Base-by-base conservation (phyloP, 2,113 vertebrate genomes). In the Coryphaenoides rupestris region DNA sequence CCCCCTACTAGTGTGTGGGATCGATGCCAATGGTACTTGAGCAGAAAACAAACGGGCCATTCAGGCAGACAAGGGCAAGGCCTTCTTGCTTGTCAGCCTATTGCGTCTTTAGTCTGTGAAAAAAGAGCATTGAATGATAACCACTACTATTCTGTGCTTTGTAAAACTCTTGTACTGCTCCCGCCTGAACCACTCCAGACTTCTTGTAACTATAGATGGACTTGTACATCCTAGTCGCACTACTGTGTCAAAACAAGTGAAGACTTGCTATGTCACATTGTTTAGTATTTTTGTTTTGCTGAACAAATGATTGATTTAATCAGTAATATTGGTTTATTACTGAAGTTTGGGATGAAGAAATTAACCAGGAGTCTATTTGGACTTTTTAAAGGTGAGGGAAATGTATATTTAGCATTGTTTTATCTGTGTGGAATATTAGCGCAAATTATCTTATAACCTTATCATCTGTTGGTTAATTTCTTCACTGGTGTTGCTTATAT, bases 41-140 rank as follows among this genome's bases (percentile, higher is more conserved):
- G 79, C 62, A 68, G 21, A 59, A n/a, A 88, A 89, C 86, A 88
- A 88, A 79, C 66, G 65, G 79, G 77, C 77, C 80, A 80, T 91
- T 90, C 70, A 89, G 22, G 3, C 65, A 2, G 10, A 80, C 74
- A 73, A 26, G 70, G n/a, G 16, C 72, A 67, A n/a, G 76, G 75
- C 69, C 83, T 75, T 70, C 55, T 24, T 73, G 78, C 74, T 73
- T 74, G 74, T 79, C 68, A 23, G 79, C 74, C 75, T 86, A 77
- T 65, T 80, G 76, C 77, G 75, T 76, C 74, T 74, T 76, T 75
- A 75, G 59, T 71, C 52, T 76, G 76, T 70, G 45, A 76, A 76
- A 62, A 75, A 40, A 77, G 73, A 65, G 70, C 65, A 17, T 50
- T 71, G 63, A 76, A 55, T 40, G 9, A 67, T 65, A 77, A 76